Evolutionary conservation across 2,113 vertebrate species (phyloP).

Genomic region (Amia ocellicauda): DNA sequence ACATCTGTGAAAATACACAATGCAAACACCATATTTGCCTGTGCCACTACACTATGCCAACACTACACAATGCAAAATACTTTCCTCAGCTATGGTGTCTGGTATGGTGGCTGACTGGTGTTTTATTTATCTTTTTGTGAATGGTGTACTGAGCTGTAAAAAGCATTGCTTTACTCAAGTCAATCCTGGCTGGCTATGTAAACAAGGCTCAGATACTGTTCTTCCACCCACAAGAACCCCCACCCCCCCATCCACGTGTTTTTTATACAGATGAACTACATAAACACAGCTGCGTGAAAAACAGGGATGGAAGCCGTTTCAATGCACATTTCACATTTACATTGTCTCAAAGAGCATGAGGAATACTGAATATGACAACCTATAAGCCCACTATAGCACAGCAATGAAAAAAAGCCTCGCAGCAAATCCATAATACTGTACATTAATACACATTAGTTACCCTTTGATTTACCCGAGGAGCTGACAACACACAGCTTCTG

Average conservation of each 20-base stretch:
- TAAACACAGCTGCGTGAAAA: not conserved
- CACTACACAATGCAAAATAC: too few species aligned
- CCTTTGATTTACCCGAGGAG: not conserved
- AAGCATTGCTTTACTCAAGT: constrained; percentile 7
- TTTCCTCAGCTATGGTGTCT: too few species aligned
- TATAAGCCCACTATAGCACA: not conserved
- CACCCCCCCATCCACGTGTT: not conserved
- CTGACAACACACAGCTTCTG: too few species aligned
- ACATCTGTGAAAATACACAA: too few species aligned
- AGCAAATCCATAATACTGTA: not conserved
- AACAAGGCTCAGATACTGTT: not conserved
- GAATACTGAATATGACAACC: not conserved
- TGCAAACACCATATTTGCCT: too few species aligned
- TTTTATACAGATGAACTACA: not conserved
- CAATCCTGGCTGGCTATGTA: constrained; percentile 5
- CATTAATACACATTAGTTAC: not conserved
- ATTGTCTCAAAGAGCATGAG: not conserved
- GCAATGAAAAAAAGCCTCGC: not conserved
- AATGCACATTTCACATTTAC: not conserved
- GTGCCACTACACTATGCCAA: too few species aligned
- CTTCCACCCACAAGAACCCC: constrained; percentile 1
- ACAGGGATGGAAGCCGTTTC: not conserved
- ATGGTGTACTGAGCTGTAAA: not conserved
- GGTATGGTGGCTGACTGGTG: too few species aligned
- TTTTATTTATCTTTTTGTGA: too few species aligned